A percentile compares a stretch with the other conserved stretches of the same genome.
These are phyloP conservation scores for Drosophila ficusphila DNA, from an alignment of 1,140 invertebrate species.

Conservation along the genomic window DNA sequence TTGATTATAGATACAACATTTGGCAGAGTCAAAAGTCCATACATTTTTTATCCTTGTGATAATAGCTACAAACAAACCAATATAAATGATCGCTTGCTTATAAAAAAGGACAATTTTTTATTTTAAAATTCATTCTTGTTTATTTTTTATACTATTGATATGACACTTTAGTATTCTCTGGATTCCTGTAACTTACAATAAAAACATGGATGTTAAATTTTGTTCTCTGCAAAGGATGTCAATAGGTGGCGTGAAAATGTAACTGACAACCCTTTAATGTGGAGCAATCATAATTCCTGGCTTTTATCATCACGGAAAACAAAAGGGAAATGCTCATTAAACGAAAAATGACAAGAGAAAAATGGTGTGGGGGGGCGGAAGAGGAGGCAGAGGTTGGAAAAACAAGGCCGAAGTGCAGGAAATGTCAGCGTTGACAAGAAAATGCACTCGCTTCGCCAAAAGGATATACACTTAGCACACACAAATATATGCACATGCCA, in stretches of 20 bases:
- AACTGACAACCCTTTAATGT: conserved; percentile 40
- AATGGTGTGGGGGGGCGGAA: background rate
- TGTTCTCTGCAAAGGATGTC: background rate
- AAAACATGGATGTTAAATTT: background rate
- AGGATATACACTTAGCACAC: conserved; percentile 75
- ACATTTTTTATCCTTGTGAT: too few relatives aligned
- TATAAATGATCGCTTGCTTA: too few relatives aligned
- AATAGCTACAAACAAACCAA: too few relatives aligned
- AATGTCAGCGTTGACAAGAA: conserved; percentile 80
- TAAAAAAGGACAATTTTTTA: too few relatives aligned
- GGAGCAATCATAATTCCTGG: conserved; percentile 69
- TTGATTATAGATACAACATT: background rate
- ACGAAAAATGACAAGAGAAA: conserved; percentile 56
- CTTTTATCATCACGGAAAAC: conserved; percentile 62
- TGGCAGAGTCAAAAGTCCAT: too few relatives aligned
- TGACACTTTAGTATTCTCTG: too few relatives aligned
- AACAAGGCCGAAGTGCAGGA: conserved; percentile 73
- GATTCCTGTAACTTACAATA: too few relatives aligned
- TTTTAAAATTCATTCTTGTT: too few relatives aligned
- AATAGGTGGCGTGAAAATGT: conserved; percentile 5
- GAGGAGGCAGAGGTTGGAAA: conserved; percentile 1
- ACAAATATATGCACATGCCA: conserved; percentile 21
- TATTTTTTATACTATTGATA: too few relatives aligned
- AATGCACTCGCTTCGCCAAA: conserved; percentile 74
- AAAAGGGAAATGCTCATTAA: conserved; percentile 77